Evolutionary conservation across 2,797 vertebrate species (phyloP).

Genomic region (Ambastaia sidthimunki): DNA sequence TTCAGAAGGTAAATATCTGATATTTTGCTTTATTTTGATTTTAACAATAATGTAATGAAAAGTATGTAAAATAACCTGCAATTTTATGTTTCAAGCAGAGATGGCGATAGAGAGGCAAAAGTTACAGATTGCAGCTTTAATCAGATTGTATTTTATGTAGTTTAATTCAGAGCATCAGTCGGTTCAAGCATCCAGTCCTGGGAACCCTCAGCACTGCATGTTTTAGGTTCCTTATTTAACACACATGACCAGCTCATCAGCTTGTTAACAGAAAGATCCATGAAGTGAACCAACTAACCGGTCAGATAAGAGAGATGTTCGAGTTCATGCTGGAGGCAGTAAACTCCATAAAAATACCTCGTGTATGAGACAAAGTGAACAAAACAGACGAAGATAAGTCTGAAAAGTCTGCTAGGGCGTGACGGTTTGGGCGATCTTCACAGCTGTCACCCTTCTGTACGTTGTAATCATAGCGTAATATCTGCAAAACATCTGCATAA

Average conservation of each 20-base stretch:
- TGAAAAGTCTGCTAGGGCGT: conserved; percentile 1
- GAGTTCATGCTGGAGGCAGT: neutral
- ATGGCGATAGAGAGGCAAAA: no score
- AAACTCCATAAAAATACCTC: conserved; percentile 1
- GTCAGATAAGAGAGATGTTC: neutral
- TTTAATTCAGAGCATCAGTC: no score
- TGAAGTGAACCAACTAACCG: neutral
- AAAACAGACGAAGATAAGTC: neutral
- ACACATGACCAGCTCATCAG: neutral
- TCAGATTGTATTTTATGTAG: no score
- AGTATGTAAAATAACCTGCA: no score
- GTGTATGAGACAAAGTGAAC: conserved; percentile 4
- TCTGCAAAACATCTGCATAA: conserved; percentile 17
- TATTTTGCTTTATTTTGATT: neutral
- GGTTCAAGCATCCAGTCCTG: no score
- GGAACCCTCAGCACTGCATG: neutral
- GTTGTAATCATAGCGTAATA: conserved; percentile 53
- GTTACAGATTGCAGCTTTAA: no score
- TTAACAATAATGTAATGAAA: neutral
- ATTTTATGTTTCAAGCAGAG: no score
- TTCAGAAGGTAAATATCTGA: neutral
- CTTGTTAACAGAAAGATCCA: neutral
- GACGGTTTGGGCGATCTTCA: conserved; percentile 16
- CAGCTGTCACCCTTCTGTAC: conserved; percentile 51
- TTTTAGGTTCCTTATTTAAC: neutral